Conservation (phyloP, 2,888 invertebrate genomes). For the Drosophila neotestacea region DNA sequence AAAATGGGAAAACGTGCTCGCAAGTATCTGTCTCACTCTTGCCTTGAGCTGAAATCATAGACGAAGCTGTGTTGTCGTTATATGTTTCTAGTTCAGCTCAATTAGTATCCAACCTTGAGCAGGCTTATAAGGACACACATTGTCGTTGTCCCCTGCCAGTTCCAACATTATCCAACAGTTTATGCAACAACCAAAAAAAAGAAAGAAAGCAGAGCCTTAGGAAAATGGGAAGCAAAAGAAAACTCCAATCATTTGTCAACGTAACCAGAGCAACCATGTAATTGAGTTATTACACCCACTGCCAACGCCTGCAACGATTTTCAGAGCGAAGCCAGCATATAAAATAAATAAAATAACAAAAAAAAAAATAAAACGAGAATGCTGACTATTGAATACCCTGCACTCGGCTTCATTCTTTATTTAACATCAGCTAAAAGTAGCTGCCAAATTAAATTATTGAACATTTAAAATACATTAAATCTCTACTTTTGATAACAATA, state of each 20-base stretch:
- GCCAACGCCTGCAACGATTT: conserved; percentile 30
- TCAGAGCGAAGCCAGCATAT: conserved; percentile 26
- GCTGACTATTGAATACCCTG: conserved; percentile 1
- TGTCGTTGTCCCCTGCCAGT: not conserved
- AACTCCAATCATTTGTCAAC: conserved; percentile 49
- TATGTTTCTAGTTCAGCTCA: conserved; percentile 41
- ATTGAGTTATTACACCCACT: conserved; percentile 71
- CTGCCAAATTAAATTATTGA: not conserved
- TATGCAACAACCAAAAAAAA: conserved; percentile 30
- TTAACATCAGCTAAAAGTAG: too few relatives aligned
- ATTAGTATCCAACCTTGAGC: conserved; percentile 45
- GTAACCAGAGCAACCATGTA: conserved; percentile 64
- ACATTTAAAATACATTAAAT: not conserved
- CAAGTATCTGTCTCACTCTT: not conserved
- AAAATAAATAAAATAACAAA: conserved; percentile 9
- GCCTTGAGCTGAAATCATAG: conserved; percentile 15
- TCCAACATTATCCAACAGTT: conserved; percentile 27
- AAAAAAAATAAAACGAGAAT: not conserved
- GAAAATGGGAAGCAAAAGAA: conserved; percentile 11
- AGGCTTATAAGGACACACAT: conserved; percentile 17
- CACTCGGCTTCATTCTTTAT: too few relatives aligned
- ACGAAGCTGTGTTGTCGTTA: conserved; percentile 18
- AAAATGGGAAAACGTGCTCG: conserved; percentile 41
- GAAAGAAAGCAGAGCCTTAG: not conserved
- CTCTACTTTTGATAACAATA: too few relatives aligned